phyloP scores from a whole-genome alignment of 1,140 invertebrate species.

The Drosophila pseudoananassae region DNA sequence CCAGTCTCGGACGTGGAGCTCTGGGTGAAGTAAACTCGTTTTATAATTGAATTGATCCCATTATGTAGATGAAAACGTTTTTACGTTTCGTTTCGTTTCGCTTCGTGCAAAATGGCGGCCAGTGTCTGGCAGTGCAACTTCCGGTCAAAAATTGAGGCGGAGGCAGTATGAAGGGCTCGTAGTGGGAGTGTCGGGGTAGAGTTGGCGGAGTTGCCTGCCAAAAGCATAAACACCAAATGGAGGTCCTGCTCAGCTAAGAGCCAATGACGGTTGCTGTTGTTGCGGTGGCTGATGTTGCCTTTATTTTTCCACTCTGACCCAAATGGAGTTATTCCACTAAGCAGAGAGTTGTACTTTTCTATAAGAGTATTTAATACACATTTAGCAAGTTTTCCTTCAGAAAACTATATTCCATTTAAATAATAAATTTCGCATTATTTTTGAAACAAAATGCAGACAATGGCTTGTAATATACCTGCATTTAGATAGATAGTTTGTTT shows the following conservation, averaged over 20 bases:
- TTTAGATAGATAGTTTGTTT: not conserved
- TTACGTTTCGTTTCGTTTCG: constrained; percentile 66
- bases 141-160: constrained; percentile 36
- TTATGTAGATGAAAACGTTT: constrained; percentile 81
- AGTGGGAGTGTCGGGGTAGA: constrained; percentile 10
- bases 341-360: not conserved
- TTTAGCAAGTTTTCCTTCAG: no score
- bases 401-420: not conserved
- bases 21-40: constrained; percentile 62
- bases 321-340: not conserved
- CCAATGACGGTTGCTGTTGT: constrained; percentile 26
- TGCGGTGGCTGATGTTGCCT: constrained; percentile 32
- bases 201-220: constrained; percentile 40
- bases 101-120: constrained; percentile 72
- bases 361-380: no score
- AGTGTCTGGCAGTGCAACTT: constrained; percentile 59
- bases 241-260: constrained; percentile 43
- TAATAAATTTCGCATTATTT: not conserved
- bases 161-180: not conserved
- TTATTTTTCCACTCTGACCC: constrained; percentile 30
- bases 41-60: constrained; percentile 81
- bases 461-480: no score
- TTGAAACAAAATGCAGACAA: not conserved
- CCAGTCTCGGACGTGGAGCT: constrained; percentile 43
- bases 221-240: constrained; percentile 69